Evolutionary conservation across 2,113 vertebrate genomes (phyloP).

Genomic region (Axis porcinus): DNA sequence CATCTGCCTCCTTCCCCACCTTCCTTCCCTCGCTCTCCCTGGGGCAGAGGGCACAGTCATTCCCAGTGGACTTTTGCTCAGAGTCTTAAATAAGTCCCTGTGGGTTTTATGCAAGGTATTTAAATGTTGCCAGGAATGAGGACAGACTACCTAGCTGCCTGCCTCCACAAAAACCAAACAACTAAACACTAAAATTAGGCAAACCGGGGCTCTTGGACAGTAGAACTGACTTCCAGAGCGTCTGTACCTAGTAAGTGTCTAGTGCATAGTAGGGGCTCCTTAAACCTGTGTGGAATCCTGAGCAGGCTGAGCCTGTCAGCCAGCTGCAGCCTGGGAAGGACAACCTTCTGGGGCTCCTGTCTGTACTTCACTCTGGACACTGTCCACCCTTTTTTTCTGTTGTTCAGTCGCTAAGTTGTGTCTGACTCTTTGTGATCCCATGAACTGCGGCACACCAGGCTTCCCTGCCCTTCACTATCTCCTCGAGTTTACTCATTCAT

Average conservation of each 20-base stretch:
- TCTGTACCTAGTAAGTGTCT: not conserved
- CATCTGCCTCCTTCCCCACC: not conserved
- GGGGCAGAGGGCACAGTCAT: not conserved
- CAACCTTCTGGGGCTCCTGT: not conserved
- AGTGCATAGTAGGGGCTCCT: not conserved
- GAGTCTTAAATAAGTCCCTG: not conserved
- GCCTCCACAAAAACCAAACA: not conserved
- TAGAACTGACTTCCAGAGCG: not conserved
- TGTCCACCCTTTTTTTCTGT: not conserved
- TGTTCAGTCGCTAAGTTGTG: not conserved
- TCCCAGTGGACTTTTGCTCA: not conserved
- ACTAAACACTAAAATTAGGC: not conserved
- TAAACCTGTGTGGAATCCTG: not conserved
- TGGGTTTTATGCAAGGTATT: not conserved
- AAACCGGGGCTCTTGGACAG: not conserved
- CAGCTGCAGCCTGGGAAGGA: not conserved
- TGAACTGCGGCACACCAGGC: not conserved
- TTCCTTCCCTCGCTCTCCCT: not conserved
- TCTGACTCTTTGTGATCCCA: not conserved
- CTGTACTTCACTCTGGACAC: not conserved
- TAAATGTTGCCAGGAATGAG: not conserved
- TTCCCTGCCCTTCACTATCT: not conserved
- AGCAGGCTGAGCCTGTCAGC: not conserved
- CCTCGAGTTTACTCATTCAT: not conserved
- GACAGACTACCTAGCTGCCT: not conserved